These are phyloP conservation scores for Macrostomum lignano DNA, from an alignment of 1,140 invertebrate genomes.

Conservation along the genomic window DNA sequence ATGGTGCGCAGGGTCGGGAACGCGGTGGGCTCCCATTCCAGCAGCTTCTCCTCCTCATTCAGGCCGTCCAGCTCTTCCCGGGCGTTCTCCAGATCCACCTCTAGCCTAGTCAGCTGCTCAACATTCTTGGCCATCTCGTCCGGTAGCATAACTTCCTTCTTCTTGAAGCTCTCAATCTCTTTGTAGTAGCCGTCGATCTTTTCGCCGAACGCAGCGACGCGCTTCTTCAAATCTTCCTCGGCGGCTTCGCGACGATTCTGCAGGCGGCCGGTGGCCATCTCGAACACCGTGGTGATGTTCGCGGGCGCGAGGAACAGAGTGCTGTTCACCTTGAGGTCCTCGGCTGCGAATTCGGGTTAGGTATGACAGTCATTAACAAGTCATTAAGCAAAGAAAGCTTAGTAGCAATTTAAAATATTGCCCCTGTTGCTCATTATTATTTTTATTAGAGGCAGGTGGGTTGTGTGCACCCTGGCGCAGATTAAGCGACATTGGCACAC, in stretches of 20 bases:
- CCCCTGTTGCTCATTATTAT: no score
- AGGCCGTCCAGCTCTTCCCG: conserved; percentile 40
- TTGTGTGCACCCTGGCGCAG: no score
- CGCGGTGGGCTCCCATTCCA: conserved; percentile 53
- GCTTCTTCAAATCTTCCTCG: conserved; percentile 34
- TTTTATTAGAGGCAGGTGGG: no score
- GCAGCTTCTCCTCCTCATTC: conserved; percentile 35
- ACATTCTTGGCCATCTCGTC: conserved; percentile 55
- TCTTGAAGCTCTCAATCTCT: conserved; percentile 46
- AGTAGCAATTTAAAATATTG: no score
- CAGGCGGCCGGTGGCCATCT: conserved; percentile 40
- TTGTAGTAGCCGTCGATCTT: conserved; percentile 42
- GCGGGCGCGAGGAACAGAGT: conserved; percentile 59
- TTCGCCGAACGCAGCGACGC: conserved; percentile 37
- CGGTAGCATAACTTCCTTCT: conserved; percentile 44
- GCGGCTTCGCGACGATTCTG: conserved; percentile 41
- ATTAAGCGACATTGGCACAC: no score
- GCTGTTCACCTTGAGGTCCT: conserved; percentile 51
- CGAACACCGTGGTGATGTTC: conserved; percentile 55
- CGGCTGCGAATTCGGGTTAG: conserved; percentile 27
- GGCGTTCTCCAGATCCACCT: conserved; percentile 37
- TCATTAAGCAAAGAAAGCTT: conserved; percentile 1
- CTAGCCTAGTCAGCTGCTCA: conserved; percentile 37
- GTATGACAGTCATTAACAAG: conserved; percentile 9
- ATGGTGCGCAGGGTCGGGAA: conserved; percentile 46